phyloP scores from a whole-genome alignment of 2,113 vertebrate species.

The Mohoua ochrocephala region DNA sequence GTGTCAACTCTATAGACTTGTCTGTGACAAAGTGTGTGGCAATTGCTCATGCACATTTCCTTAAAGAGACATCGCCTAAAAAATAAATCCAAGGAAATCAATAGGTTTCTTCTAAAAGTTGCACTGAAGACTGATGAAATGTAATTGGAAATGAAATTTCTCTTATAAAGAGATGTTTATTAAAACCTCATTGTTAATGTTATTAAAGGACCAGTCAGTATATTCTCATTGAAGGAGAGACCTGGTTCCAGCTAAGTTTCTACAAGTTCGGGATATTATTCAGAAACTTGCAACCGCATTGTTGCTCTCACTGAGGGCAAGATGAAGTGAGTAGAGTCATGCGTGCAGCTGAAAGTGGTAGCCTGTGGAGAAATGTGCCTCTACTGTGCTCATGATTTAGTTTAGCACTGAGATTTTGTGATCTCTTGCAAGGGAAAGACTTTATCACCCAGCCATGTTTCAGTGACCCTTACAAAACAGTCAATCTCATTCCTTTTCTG shows the following conservation, averaged over 20 bases:
- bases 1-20: not conserved
- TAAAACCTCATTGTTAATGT: not conserved
- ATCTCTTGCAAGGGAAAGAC: not conserved
- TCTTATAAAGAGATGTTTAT: not conserved
- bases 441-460: not conserved
- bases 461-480: not conserved
- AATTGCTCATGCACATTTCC: not conserved
- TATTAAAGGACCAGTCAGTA: not conserved
- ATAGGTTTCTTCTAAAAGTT: not conserved
- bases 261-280: not conserved
- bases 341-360: not conserved
- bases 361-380: not conserved
- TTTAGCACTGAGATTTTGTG: not conserved
- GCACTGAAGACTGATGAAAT: not conserved
- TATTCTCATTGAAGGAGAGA: not conserved
- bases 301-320: not conserved
- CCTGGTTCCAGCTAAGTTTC: not conserved
- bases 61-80: not conserved
- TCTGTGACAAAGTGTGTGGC: not conserved
- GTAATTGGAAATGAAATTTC: not conserved
- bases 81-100: not conserved
- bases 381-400: not conserved
- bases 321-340: not conserved
- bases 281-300: rapidly evolving
- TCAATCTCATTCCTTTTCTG: not conserved